Evolutionary conservation across 1,140 invertebrate genomes (phyloP), one percentile per base, ranked within the genome.

Genomic region (Geopemphigus sp.): DNA sequence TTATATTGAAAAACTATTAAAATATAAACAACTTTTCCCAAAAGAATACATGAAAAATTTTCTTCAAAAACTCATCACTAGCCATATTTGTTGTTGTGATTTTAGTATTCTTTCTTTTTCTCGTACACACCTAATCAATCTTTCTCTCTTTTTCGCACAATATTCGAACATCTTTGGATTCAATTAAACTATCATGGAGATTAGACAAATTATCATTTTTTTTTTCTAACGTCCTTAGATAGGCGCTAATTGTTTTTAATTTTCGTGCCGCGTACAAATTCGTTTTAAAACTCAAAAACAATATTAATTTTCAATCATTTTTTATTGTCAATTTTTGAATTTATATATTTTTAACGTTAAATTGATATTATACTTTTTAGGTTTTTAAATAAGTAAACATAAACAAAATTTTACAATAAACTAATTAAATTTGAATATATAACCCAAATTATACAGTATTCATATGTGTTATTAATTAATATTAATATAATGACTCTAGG

Each of bases 1-100:
- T 32, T 32, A 50, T 50, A 50, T 8, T 39, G 26, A 19, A 22
- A 19, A 64, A 39, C 32, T n/a, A 64, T 64, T 45, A 50, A 68
- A 68, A 6, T 68, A 17, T 47, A 50, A 68, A 8, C n/a, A 47
- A 47, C 2, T 24, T 17, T 3, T 10, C 14, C n/a, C n/a, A n/a
- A 11, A 47, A 45, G 14, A 22, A 22, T 22, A n/a, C 45, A 47
- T 47, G 19, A 68, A 47, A 1, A 15, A 24, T 24, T 12, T 47
- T 24, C 22, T 17, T 47, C 5, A 24, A 50, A 47, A 68, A 68
- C n/a, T 47, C 45, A 32, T 64, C 22, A 68, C 39, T 24, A 47
- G 22, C 64, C 39, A 68, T 68, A n/a, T 66, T 66, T 68, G n/a
- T 68, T 68, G 64, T 68, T 68, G 39, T 68, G 64, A 39, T 68